A percentile compares a stretch with the other conserved stretches of the same genome.
Conservation (phyloP, 2,113 vertebrate species). For the Gallinago media region DNA sequence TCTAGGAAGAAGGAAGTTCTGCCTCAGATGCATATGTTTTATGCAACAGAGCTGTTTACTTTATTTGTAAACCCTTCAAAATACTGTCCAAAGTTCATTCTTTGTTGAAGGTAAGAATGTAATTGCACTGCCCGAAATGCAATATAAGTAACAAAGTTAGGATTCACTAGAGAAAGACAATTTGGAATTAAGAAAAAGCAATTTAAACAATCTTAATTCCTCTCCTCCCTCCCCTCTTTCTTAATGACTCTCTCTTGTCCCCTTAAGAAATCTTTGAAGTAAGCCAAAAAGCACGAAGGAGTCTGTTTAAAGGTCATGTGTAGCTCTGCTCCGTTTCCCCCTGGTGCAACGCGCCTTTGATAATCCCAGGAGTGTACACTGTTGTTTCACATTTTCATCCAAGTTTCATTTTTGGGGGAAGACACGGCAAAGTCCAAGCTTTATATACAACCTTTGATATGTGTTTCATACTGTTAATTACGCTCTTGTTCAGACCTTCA, state of each 20-base stretch:
- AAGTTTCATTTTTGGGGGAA: conserved; percentile 4
- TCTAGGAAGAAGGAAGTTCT: conserved; percentile 43
- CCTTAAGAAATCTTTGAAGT: conserved; percentile 18
- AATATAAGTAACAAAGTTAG: background rate
- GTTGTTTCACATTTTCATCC: background rate
- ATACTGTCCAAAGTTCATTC: conserved; percentile 24
- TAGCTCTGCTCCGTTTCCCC: background rate
- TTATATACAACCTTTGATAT: background rate
- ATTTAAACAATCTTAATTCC: conserved; percentile 4
- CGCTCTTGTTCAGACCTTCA: background rate
- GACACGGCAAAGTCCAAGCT: background rate
- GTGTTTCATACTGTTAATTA: conserved; percentile 49
- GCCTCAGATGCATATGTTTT: conserved; percentile 2
- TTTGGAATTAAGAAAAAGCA: conserved; percentile 39
- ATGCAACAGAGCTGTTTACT: conserved; percentile 47
- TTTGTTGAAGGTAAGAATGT: conserved; percentile 55
- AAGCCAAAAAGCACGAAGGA: background rate
- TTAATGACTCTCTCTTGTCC: background rate
- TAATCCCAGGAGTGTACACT: background rate
- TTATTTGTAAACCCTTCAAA: conserved; percentile 43
- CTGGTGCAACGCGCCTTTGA: background rate
- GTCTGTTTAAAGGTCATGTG: conserved; percentile 46
- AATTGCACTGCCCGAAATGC: background rate
- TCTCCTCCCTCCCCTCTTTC: background rate
- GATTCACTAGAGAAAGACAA: conserved; percentile 44